These are phyloP conservation scores for Corythucha ciliata DNA, from an alignment of 2,888 invertebrate species.

Conservation along the genomic window DNA sequence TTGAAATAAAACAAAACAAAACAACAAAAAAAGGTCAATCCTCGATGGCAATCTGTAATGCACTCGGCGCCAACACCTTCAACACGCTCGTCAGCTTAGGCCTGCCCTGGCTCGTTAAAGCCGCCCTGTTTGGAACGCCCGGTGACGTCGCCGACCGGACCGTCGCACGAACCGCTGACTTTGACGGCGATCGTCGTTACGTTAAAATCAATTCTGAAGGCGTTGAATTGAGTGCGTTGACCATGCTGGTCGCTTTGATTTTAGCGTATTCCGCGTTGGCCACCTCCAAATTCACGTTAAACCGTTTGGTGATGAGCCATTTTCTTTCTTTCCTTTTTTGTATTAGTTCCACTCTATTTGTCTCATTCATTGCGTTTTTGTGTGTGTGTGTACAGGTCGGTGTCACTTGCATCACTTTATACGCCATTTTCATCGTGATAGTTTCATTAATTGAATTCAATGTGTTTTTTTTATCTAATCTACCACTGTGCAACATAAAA, in stretches of 20 bases:
- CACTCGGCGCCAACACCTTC: constrained; percentile 82
- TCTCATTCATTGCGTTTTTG: too few species aligned
- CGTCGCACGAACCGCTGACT: too few species aligned
- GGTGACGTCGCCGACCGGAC: constrained; percentile 54
- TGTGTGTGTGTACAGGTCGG: constrained; percentile 47
- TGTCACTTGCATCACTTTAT: constrained; percentile 72
- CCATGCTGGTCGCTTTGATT: too few species aligned
- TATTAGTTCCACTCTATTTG: too few species aligned
- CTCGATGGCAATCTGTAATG: constrained; percentile 85
- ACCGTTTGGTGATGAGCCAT: too few species aligned
- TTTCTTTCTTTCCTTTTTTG: too few species aligned
- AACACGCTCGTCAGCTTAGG: constrained; percentile 77
- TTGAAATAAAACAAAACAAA: too few species aligned
- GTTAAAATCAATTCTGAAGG: constrained; percentile 89
- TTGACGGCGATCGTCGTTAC: too few species aligned
- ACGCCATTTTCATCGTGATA: constrained; percentile 74
- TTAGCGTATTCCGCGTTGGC: too few species aligned
- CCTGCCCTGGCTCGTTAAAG: constrained; percentile 80
- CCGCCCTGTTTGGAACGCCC: constrained; percentile 69
- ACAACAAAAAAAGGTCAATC: constrained; percentile 61
- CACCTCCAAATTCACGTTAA: too few species aligned
- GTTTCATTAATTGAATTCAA: constrained; percentile 86
- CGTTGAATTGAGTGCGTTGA: constrained; percentile 78
- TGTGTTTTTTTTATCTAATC: constrained; percentile 82
- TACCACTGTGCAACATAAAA: constrained; percentile 45